Conservation (phyloP, 2,888 invertebrate genomes). For the Cryptocephalus moraei region DNA sequence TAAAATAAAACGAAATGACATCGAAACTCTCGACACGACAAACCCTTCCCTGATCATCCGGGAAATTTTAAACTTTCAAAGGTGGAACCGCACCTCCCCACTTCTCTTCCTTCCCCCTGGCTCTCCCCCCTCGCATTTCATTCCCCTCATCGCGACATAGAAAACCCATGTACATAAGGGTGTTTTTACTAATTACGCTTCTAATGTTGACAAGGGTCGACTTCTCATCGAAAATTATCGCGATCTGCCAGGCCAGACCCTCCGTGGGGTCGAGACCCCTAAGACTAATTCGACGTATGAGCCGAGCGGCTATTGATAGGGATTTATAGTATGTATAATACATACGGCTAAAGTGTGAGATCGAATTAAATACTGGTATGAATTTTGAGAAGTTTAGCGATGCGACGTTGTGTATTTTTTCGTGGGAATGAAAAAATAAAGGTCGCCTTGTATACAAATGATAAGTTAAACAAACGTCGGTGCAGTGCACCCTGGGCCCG, state of each 20-base stretch:
- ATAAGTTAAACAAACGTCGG: constrained; percentile 16
- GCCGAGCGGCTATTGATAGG: no score
- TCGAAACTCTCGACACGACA: neutral
- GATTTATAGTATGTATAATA: no score
- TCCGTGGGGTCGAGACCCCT: neutral
- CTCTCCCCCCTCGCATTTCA: no score
- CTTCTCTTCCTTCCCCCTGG: constrained; percentile 5
- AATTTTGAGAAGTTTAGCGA: no score
- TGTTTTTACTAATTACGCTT: constrained; percentile 14
- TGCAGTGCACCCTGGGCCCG: constrained; percentile 20
- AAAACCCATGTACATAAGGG: constrained; percentile 10
- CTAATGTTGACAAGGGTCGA: constrained; percentile 14
- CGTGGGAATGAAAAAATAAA: no score
- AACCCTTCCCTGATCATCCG: no score
- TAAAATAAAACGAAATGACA: neutral
- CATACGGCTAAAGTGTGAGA: no score
- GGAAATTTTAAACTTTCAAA: neutral
- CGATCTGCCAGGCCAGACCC: neutral
- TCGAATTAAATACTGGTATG: no score
- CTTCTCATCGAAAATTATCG: constrained; percentile 5
- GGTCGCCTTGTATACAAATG: constrained; percentile 2
- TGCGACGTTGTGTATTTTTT: no score
- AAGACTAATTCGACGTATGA: no score
- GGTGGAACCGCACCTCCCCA: neutral
- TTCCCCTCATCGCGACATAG: constrained; percentile 1